phyloP scores from a whole-genome alignment of 2,888 invertebrate species.

The Neoaliturus tenellus region DNA sequence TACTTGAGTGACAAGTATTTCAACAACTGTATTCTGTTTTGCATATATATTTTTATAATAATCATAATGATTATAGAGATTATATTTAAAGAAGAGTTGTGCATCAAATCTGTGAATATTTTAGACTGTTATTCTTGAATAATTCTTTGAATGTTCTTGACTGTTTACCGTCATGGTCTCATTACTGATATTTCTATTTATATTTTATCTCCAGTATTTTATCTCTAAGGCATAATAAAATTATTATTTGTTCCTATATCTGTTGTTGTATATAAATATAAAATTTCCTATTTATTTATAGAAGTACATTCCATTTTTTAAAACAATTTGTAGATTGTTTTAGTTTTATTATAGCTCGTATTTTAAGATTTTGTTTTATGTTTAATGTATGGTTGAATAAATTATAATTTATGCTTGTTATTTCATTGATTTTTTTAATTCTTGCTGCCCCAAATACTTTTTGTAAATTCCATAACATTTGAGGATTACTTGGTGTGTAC shows the following conservation, averaged over 20 bases:
- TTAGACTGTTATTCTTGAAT: not conserved
- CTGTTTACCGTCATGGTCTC: slow-evolving; percentile 13
- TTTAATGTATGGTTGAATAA: slow-evolving; percentile 20
- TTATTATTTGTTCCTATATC: slow-evolving; percentile 35
- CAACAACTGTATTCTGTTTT: not conserved
- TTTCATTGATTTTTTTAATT: not conserved
- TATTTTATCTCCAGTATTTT: slow-evolving; percentile 34
- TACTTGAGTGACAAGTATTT: not conserved
- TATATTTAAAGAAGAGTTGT: not conserved
- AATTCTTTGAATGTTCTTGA: not conserved
- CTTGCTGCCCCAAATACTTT: no score
- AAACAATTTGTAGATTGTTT: slow-evolving; percentile 1
- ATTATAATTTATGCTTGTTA: not conserved
- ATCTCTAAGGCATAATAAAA: not conserved
- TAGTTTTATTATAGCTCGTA: not conserved
- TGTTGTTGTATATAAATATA: slow-evolving; percentile 38
- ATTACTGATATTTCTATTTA: slow-evolving; percentile 22
- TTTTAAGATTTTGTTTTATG: slow-evolving; percentile 17
- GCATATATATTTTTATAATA: slow-evolving; percentile 16
- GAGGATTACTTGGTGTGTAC: no score
- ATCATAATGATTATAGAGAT: not conserved
- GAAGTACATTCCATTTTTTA: slow-evolving; percentile 38
- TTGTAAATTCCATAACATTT: no score
- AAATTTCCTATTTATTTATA: slow-evolving; percentile 47
- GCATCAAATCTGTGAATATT: not conserved